These are phyloP conservation scores for Isaurus tuberculatus DNA, from an alignment of 92 coral and sea anemone genomes.

Conservation along the genomic window DNA sequence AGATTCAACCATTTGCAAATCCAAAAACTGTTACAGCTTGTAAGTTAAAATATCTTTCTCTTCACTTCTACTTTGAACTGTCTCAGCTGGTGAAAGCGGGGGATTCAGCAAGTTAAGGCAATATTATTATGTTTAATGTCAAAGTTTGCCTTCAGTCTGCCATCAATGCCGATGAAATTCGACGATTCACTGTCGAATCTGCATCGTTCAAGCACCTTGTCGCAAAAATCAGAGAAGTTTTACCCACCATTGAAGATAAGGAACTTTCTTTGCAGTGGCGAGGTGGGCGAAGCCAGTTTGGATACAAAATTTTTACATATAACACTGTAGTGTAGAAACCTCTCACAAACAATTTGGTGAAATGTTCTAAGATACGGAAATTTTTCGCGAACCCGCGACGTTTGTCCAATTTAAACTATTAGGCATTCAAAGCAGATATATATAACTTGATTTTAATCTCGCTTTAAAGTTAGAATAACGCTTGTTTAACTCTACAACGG, in stretches of 20 bases:
- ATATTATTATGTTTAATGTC: not conserved
- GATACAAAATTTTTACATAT: not conserved
- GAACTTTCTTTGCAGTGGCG: slow-evolving; percentile 55
- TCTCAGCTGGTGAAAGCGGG: not conserved
- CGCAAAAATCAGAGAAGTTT: slow-evolving; percentile 52
- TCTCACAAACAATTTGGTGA: too few relatives aligned
- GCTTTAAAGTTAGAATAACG: too few relatives aligned
- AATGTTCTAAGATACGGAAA: too few relatives aligned
- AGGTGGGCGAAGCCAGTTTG: slow-evolving; percentile 26
- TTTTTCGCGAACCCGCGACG: too few relatives aligned
- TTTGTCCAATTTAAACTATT: too few relatives aligned
- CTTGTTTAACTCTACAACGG: too few relatives aligned
- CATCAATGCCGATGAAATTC: slow-evolving; percentile 40
- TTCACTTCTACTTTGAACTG: not conserved
- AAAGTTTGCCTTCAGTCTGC: slow-evolving; percentile 31
- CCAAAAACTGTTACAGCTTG: too few relatives aligned
- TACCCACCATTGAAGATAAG: slow-evolving; percentile 50
- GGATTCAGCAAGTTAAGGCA: not conserved
- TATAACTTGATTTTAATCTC: too few relatives aligned
- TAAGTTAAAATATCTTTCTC: too few relatives aligned
- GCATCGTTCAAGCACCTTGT: slow-evolving; percentile 50
- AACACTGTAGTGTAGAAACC: too few relatives aligned
- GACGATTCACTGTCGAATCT: slow-evolving; percentile 43
- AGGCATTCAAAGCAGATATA: too few relatives aligned
- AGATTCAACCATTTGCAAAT: too few relatives aligned